Conservation (phyloP, 2,113 vertebrate genomes). For the Rhipidura dahli region DNA sequence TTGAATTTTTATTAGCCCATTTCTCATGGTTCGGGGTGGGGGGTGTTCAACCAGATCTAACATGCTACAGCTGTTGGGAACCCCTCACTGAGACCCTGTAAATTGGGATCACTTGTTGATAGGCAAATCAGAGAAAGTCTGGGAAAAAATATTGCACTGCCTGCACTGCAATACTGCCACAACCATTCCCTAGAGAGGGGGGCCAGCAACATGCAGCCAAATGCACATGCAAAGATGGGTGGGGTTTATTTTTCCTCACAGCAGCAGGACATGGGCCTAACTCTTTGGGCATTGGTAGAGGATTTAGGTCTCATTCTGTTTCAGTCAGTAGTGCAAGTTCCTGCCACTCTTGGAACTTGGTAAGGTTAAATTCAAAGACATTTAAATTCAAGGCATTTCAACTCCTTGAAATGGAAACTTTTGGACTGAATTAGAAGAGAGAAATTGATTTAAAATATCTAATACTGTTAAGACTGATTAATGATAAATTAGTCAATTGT, state of each 20-base stretch:
- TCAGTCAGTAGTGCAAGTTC: not conserved
- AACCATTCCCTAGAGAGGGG: not conserved
- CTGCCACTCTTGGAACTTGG: not conserved
- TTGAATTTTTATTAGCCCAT: not conserved
- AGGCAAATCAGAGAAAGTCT: not conserved
- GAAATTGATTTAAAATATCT: not conserved
- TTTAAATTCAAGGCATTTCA: not conserved
- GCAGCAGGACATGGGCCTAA: not conserved
- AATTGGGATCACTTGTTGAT: not conserved
- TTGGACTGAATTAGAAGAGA: not conserved
- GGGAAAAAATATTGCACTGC: not conserved
- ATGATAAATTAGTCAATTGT: not conserved
- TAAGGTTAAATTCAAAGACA: not conserved
- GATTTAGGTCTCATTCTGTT: not conserved
- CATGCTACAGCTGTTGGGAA: not conserved
- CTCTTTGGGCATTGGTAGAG: not conserved
- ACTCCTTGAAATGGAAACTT: not conserved
- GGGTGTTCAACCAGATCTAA: not conserved
- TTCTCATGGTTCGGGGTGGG: not conserved
- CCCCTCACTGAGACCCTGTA: not conserved
- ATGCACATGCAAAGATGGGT: not conserved
- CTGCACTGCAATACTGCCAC: not conserved
- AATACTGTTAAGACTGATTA: not conserved
- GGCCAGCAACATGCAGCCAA: not conserved
- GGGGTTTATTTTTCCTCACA: not conserved